A percentile compares a stretch with the other conserved stretches of the same genome.
Conservation (phyloP, 2,888 invertebrate genomes). For the Lasioglossum pauxillum region DNA sequence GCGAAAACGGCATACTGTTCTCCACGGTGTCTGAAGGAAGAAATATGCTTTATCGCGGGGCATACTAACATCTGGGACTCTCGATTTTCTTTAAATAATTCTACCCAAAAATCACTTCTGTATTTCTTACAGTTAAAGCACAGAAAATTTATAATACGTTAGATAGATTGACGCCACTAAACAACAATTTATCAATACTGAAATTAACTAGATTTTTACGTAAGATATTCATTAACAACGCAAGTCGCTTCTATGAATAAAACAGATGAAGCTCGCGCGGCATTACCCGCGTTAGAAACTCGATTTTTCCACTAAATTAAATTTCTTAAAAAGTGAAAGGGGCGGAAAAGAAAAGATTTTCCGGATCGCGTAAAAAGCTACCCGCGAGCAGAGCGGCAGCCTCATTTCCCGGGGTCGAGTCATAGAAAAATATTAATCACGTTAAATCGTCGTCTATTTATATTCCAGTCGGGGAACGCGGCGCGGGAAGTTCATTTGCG, state of each 20-base stretch:
- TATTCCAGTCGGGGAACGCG: not conserved
- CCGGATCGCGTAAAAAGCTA: not conserved
- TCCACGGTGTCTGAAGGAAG: not conserved
- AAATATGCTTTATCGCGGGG: too few relatives aligned
- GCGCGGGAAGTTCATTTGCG: not conserved
- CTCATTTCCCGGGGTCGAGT: not conserved
- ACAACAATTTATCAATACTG: not conserved
- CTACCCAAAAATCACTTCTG: not conserved
- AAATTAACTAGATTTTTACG: not conserved
- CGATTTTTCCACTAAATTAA: not conserved
- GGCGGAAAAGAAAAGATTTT: not conserved
- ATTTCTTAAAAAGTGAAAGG: not conserved
- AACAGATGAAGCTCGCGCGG: not conserved
- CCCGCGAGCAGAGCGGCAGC: not conserved
- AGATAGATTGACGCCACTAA: too few relatives aligned
- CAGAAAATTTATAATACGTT: too few relatives aligned
- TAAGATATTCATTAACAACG: not conserved
- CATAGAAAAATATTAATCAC: not conserved
- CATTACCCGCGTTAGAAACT: not conserved
- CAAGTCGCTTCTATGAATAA: not conserved
- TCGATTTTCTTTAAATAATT: not conserved
- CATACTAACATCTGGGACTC: too few relatives aligned
- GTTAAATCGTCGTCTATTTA: constrained; percentile 1
- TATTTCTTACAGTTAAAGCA: not conserved
- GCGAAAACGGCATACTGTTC: not conserved